Conservation (phyloP, 1,140 invertebrate species). For the Gonioctena quinquepunctata region DNA sequence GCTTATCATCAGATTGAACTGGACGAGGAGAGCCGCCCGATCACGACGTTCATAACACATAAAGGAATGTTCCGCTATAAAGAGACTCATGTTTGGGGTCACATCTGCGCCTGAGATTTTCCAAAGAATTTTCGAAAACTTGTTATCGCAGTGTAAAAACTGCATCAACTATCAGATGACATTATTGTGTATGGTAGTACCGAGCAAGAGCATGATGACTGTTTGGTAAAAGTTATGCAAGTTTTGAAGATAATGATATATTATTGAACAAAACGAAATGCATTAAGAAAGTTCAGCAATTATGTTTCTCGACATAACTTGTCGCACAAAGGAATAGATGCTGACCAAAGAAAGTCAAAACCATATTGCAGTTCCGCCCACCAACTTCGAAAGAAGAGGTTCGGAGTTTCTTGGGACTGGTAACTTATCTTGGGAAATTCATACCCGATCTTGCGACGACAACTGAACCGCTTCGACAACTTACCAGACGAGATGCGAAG, state of each 20-base stretch:
- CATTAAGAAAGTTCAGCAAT: too few relatives aligned
- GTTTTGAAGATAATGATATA: conserved; percentile 28
- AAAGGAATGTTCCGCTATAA: conserved; percentile 51
- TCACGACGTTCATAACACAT: conserved; percentile 51
- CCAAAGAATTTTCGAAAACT: conserved; percentile 16
- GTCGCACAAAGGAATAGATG: conserved; percentile 26
- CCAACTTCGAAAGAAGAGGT: conserved; percentile 34
- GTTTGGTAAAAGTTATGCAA: conserved; percentile 16
- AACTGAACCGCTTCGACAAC: conserved; percentile 32
- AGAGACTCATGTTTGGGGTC: conserved; percentile 45
- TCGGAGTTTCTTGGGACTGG: conserved; percentile 29
- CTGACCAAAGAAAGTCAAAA: conserved; percentile 24
- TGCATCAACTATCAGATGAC: conserved; percentile 28
- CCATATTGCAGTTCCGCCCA: too few relatives aligned
- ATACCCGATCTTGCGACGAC: conserved; percentile 28
- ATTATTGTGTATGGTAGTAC: conserved; percentile 14
- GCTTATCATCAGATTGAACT: conserved; percentile 26
- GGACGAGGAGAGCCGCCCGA: conserved; percentile 35
- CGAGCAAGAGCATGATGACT: conserved; percentile 20
- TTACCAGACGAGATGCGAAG: conserved; percentile 28
- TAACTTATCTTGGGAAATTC: conserved; percentile 36
- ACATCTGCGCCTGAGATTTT: conserved; percentile 29
- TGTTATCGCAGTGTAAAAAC: conserved; percentile 14
- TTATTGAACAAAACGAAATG: conserved; percentile 44
- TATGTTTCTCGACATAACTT: conserved; percentile 31